A percentile compares a stretch with the other conserved stretches of the same genome.
These are phyloP conservation scores for Phyllostomus discolor DNA, from an alignment of 2,113 vertebrate species.

Conservation along the genomic window DNA sequence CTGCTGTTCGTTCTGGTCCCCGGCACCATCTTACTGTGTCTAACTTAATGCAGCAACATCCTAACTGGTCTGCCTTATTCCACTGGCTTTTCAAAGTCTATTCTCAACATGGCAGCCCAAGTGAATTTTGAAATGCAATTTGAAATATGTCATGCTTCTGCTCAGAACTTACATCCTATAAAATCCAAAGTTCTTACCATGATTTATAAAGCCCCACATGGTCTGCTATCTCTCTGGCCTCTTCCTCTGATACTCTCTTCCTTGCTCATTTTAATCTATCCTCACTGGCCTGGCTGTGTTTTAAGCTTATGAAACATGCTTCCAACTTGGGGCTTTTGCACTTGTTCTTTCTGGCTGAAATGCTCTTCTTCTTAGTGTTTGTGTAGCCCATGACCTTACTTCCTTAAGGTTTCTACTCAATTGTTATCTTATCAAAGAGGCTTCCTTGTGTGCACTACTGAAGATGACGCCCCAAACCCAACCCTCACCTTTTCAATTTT, in stretches of 20 bases:
- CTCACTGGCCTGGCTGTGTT: not conserved
- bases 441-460: not conserved
- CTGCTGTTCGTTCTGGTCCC: not conserved
- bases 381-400: not conserved
- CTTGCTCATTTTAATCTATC: not conserved
- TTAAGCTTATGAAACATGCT: not conserved
- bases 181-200: not conserved
- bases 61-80: not conserved
- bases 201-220: not conserved
- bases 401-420: not conserved
- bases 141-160: not conserved
- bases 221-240: not conserved
- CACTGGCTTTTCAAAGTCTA: not conserved
- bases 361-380: not conserved
- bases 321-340: not conserved
- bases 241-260: not conserved
- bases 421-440: not conserved
- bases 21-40: not conserved
- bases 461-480: not conserved
- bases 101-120: not conserved
- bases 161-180: not conserved
- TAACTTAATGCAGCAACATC: accelerated
- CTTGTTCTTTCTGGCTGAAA: not conserved
- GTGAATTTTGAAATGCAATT: not conserved
- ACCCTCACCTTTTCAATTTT: not conserved